Conservation (phyloP, 2,797 vertebrate species). For the Pagetopsis macropterus region DNA sequence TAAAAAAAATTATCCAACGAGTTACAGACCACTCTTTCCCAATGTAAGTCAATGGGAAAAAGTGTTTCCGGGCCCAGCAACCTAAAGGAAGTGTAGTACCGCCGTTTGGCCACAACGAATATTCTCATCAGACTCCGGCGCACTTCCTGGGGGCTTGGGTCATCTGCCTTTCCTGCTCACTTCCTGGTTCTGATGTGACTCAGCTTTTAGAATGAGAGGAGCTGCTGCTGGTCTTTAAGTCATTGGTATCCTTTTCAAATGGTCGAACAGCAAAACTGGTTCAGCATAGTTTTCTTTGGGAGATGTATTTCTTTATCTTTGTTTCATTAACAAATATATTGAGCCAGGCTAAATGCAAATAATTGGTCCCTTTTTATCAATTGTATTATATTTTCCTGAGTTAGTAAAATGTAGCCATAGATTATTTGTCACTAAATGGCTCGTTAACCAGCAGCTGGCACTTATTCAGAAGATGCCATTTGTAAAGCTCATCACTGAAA, state of each 20-base stretch:
- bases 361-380: too few species aligned
- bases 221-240: background rate
- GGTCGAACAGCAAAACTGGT: background rate
- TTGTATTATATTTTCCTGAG: too few species aligned
- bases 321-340: too few species aligned
- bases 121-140: too few species aligned
- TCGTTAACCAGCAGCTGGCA: conserved; percentile 30
- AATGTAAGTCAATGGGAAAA: too few species aligned
- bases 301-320: background rate
- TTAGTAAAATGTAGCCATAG: background rate
- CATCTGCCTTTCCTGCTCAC: background rate
- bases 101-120: too few species aligned
- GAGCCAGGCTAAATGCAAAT: too few species aligned
- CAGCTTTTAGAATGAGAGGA: conserved; percentile 19
- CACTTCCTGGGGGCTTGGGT: too few species aligned
- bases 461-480: background rate
- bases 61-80: too few species aligned
- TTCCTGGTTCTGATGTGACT: conserved; percentile 5
- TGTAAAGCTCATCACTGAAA: background rate
- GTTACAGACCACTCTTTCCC: too few species aligned
- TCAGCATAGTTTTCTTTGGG: background rate
- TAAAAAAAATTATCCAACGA: too few species aligned
- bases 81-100: too few species aligned
- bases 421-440: conserved; percentile 22
- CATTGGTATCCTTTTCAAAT: background rate